Percentiles rank a stretch among this genome's conserved stretches.
phyloP scores from a whole-genome alignment of 2,888 invertebrate species.

The Aphodius granarius region DNA sequence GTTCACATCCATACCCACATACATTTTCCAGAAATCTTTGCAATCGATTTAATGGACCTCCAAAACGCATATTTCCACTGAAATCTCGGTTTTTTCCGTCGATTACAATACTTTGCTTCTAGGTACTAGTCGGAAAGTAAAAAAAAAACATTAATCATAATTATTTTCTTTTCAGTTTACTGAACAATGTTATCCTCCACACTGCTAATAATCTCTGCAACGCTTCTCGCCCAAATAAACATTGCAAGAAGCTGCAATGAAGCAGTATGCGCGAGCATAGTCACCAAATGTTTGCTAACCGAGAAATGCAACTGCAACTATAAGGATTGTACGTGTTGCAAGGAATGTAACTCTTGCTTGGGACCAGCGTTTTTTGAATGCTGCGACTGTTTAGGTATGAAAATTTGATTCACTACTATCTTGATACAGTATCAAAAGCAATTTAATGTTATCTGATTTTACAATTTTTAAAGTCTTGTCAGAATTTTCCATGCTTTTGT shows the following conservation, averaged over 20 bases:
- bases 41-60: too few relatives aligned
- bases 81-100: too few relatives aligned
- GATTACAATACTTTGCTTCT: too few relatives aligned
- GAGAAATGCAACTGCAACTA: constrained; percentile 95
- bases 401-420: not conserved
- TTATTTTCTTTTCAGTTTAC: not conserved
- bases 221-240: constrained; percentile 26
- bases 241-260: constrained; percentile 73
- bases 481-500: too few relatives aligned
- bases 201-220: constrained; percentile 19
- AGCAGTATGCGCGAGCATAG: constrained; percentile 92
- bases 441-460: not conserved
- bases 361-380: constrained; percentile 89
- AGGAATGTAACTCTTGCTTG: constrained; percentile 89
- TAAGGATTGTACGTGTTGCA: constrained; percentile 88
- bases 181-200: not conserved
- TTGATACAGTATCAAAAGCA: not conserved
- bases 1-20: too few relatives aligned
- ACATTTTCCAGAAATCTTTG: too few relatives aligned
- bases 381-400: constrained; percentile 96
- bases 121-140: too few relatives aligned
- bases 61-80: too few relatives aligned
- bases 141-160: not conserved
- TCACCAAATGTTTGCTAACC: constrained; percentile 94
- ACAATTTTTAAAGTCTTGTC: too few relatives aligned